Conservation (phyloP, 2,888 invertebrate genomes). For the Clusia tigrina region DNA sequence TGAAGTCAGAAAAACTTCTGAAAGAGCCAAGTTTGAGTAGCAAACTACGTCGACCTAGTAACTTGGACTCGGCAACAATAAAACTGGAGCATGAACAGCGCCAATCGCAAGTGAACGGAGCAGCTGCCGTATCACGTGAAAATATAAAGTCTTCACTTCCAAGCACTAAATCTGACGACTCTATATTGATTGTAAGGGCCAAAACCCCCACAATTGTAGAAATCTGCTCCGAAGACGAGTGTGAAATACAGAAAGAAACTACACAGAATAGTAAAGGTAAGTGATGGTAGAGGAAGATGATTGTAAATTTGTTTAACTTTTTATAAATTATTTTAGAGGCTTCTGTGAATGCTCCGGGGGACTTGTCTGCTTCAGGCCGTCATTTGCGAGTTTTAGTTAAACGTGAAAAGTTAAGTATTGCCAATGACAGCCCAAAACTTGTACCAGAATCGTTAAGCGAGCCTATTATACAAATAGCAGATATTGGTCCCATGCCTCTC, state of each 20-base stretch:
- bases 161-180: constrained; percentile 37
- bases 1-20: constrained; percentile 50
- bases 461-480: background rate
- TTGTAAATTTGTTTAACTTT: too few species aligned
- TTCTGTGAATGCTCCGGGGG: background rate
- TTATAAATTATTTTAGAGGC: too few species aligned
- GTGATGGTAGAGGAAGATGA: too few species aligned
- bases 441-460: constrained; percentile 1
- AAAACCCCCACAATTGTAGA: constrained; percentile 39
- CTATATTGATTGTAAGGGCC: constrained; percentile 35
- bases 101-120: constrained; percentile 43
- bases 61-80: constrained; percentile 37
- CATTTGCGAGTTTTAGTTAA: constrained; percentile 47
- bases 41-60: constrained; percentile 54
- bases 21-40: constrained; percentile 48
- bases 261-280: background rate
- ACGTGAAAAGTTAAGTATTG: constrained; percentile 48
- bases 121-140: background rate
- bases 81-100: constrained; percentile 57
- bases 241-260: background rate
- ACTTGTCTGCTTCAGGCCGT: too few species aligned
- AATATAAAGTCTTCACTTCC: constrained; percentile 29
- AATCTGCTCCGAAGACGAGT: constrained; percentile 37
- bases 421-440: constrained; percentile 10
- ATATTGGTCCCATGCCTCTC: too few species aligned